These are phyloP conservation scores for Gallinago solitaria DNA, from an alignment of 2,797 vertebrate genomes.

Conservation along the genomic window DNA sequence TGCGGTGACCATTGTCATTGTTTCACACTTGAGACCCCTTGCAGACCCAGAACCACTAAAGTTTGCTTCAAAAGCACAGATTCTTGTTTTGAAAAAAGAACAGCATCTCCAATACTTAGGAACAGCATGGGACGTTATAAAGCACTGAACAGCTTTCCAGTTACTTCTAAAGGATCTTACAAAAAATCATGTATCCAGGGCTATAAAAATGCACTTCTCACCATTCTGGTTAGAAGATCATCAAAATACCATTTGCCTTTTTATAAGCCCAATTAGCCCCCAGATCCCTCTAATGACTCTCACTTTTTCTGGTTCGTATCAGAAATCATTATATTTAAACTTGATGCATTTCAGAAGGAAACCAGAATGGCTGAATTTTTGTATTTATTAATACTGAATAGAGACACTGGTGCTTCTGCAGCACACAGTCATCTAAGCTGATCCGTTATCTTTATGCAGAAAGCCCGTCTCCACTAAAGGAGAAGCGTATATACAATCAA, in stretches of 20 bases:
- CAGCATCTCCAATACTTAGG: fast-evolving
- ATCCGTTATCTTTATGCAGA: neutral
- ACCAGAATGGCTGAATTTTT: neutral
- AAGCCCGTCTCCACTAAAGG: neutral
- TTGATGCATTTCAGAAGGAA: neutral
- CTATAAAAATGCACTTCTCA: neutral
- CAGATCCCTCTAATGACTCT: neutral
- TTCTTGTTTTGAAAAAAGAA: neutral
- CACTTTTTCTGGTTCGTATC: neutral
- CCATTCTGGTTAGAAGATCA: neutral
- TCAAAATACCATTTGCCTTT: conserved; percentile 34
- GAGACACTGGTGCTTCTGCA: neutral
- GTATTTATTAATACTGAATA: neutral
- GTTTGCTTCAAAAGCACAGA: neutral
- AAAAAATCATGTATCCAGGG: neutral
- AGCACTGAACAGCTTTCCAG: neutral
- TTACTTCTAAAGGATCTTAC: neutral
- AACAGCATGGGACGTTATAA: neutral
- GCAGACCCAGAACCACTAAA: neutral
- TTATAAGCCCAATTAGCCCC: conserved; percentile 24
- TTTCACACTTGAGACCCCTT: neutral
- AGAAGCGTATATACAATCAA: neutral
- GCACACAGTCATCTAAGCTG: neutral
- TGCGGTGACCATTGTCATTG: neutral
- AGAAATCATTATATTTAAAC: neutral